Evolutionary conservation across 2,888 invertebrate species (phyloP).

Genomic region (Sepioteuthis lessoniana): DNA sequence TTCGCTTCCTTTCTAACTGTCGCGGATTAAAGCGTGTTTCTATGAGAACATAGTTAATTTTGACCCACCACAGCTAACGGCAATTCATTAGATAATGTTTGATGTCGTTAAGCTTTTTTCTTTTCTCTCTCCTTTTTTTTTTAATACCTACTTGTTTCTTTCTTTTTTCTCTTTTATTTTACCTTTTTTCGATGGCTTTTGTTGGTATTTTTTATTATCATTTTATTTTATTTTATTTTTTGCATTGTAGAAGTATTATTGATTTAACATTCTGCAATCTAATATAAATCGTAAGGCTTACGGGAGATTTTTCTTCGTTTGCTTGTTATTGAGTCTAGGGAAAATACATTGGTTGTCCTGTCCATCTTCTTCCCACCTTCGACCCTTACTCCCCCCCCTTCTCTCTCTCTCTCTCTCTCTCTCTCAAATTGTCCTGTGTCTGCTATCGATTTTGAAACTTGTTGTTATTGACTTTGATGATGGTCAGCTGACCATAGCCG

Average conservation of each 20-base stretch:
- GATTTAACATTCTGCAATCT: conserved; percentile 44
- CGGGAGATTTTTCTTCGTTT: conserved; percentile 45
- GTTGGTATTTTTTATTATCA: background rate
- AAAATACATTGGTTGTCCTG: background rate
- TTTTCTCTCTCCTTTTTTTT: background rate
- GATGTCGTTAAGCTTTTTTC: conserved; percentile 45
- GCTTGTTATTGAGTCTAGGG: conserved; percentile 39
- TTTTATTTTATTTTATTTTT: background rate
- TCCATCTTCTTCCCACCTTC: background rate
- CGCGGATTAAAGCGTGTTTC: conserved; percentile 34
- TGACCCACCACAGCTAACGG: conserved; percentile 45
- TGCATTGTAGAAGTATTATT: conserved; percentile 24
- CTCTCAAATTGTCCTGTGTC: background rate
- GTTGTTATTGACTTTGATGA: background rate
- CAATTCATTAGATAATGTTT: conserved; percentile 48
- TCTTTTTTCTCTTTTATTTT: background rate
- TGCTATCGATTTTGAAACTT: conserved; percentile 21
- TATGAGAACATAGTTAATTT: conserved; percentile 42
- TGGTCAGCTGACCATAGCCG: background rate
- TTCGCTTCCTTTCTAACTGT: background rate
- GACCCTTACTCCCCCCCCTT: background rate
- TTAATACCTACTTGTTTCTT: background rate
- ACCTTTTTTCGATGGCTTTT: background rate
- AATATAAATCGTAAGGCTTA: conserved; percentile 47
- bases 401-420: background rate